A percentile compares a stretch with the other conserved stretches of the same genome.
Evolutionary conservation across 2,888 invertebrate species (phyloP).

Genomic region (Athrips mouffetella): DNA sequence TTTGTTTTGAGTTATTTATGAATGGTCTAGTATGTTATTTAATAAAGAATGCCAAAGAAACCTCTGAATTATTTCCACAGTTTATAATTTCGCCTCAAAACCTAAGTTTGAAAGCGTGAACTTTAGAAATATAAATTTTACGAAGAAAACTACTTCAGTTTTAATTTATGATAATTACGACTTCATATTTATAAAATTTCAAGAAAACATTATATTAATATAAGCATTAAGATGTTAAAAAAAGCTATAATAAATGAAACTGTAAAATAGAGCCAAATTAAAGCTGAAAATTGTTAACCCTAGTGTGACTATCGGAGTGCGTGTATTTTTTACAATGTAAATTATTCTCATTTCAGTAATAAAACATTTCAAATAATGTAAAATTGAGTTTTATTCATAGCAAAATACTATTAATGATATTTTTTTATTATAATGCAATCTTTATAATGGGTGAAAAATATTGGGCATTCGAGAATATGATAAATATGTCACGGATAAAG

Average conservation of each 20-base stretch:
- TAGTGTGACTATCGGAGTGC: constrained; percentile 65
- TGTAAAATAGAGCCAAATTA: constrained; percentile 60
- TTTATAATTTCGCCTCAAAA: too few relatives aligned
- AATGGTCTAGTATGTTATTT: too few relatives aligned
- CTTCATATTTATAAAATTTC: not conserved
- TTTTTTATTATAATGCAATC: constrained; percentile 23
- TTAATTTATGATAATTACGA: not conserved
- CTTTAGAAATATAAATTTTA: too few relatives aligned
- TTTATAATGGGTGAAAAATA: too few relatives aligned
- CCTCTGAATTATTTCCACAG: too few relatives aligned
- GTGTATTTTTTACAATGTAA: constrained; percentile 80
- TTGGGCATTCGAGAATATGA: too few relatives aligned
- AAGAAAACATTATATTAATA: constrained; percentile 6
- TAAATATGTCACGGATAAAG: too few relatives aligned
- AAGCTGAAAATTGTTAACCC: constrained; percentile 63
- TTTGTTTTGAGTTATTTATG: too few relatives aligned
- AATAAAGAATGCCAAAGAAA: too few relatives aligned
- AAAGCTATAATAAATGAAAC: constrained; percentile 25
- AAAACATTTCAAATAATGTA: constrained; percentile 63
- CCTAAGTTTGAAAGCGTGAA: too few relatives aligned
- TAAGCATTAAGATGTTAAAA: constrained; percentile 8
- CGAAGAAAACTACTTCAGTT: too few relatives aligned
- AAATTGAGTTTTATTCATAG: constrained; percentile 42
- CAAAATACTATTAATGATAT: too few relatives aligned
- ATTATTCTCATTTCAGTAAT: constrained; percentile 78